Evolutionary conservation across 2,888 invertebrate genomes (phyloP), one percentile per base, ranked within the genome.

Genomic region (Osmoderma eremita): DNA sequence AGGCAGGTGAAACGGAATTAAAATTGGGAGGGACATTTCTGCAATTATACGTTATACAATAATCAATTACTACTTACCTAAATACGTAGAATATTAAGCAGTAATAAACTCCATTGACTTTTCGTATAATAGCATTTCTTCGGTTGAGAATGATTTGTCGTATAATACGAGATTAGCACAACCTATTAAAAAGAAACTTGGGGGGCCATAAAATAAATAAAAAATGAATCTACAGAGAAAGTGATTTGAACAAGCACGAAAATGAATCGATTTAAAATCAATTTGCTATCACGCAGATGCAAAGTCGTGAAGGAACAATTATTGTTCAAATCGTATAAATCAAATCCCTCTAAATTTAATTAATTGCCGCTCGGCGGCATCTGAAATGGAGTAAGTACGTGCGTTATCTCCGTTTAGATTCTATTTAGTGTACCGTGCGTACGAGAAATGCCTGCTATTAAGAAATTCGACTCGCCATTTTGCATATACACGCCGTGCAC

Each of bases 401-500:
- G 58, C 18, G 45, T 15, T 22, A 58, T 20, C 13, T 58, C 18
- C 45, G 45, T 30, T 30, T 42, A 39, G 17, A 42, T 45, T 51
- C 36, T 30, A 15, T 45, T 24, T 58, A 15, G 8, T 24, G 58
- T 58, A 45, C 39, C 30, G 58, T 15, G 1, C 48, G 48, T 15
- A 30, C 50, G 36, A 22, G 58, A 42, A 58, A 58, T 58, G 30
- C 30, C 42, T 58, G 63, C 67, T 67, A 63, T 67, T 67, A 67
- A 67, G 54, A 67, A 67, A 63, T 67, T 67, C 62, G 67, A 67
- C 61, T 67, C 67, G 67, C 67, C 67, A 67, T 67, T 67, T 67
- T 67, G 67, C 67, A 63, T 63, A 53, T 48, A 22, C 58, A 45
- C 45, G 58, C 30, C 13, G 45, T 17, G 30, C 45, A 45, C 53